Evolutionary conservation across 2,797 vertebrate species (phyloP).

Genomic region (Bovichtus variegatus): DNA sequence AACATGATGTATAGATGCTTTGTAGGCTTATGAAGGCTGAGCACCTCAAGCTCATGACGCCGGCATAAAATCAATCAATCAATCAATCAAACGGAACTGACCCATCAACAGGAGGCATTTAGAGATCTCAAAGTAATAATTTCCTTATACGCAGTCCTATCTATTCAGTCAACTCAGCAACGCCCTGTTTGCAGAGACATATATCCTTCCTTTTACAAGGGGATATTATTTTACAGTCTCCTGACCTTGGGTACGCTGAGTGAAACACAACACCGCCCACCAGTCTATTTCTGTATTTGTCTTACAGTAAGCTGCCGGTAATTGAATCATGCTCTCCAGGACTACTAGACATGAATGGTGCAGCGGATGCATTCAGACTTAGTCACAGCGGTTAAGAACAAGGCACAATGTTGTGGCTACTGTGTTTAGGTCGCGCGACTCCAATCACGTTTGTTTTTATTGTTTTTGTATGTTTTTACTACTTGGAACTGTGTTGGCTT

Average conservation of each 20-base stretch:
- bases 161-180: conserved; percentile 66
- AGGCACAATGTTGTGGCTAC: conserved; percentile 56
- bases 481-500: conserved; percentile 31
- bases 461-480: conserved; percentile 58
- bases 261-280: conserved; percentile 83
- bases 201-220: conserved; percentile 75
- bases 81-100: conserved; percentile 20
- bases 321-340: conserved; percentile 83
- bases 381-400: conserved; percentile 61
- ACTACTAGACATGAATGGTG: conserved; percentile 66
- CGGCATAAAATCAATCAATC: conserved; percentile 8
- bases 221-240: conserved; percentile 80
- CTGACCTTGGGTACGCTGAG: conserved; percentile 83
- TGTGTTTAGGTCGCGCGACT: conserved; percentile 55
- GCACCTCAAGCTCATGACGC: conserved; percentile 2
- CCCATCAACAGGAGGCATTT: conserved; percentile 8
- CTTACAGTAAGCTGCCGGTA: conserved; percentile 81
- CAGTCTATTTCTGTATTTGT: conserved; percentile 82
- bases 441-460: conserved; percentile 57
- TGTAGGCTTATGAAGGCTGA: conserved; percentile 11
- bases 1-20: conserved; percentile 23
- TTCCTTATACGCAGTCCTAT: conserved; percentile 43
- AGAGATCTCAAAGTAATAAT: conserved; percentile 45
- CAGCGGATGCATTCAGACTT: conserved; percentile 62
- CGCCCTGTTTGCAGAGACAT: conserved; percentile 74